These are phyloP conservation scores for Gorsachius goisagi DNA, from an alignment of 2,113 vertebrate species.

Conservation along the genomic window DNA sequence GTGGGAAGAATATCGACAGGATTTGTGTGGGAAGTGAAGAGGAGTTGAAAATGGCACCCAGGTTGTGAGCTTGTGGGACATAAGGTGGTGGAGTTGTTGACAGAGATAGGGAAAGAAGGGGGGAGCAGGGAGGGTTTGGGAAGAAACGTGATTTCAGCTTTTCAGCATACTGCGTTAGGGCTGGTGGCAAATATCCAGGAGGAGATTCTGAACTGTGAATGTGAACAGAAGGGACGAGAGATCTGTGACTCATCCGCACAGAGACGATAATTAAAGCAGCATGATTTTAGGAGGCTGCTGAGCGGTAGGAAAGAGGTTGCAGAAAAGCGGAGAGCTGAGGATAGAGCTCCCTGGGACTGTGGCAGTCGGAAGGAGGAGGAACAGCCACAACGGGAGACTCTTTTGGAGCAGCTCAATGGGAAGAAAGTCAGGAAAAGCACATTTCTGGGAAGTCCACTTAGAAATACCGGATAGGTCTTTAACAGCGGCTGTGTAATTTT, in stretches of 20 bases:
- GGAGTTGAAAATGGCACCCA: conserved; percentile 54
- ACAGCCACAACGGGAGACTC: not conserved
- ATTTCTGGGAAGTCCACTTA: not conserved
- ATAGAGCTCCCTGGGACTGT: not conserved
- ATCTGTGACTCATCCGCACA: conserved; percentile 30
- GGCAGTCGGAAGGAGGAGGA: not conserved
- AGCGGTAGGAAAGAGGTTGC: not conserved
- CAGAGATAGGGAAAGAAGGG: not conserved
- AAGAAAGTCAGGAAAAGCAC: not conserved
- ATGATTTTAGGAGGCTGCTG: conserved; percentile 51
- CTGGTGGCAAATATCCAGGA: conserved; percentile 59
- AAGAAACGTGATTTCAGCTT: conserved; percentile 43
- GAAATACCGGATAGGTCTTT: not conserved
- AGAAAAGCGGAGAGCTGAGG: not conserved
- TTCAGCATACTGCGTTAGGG: not conserved
- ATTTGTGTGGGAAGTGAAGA: conserved; percentile 48
- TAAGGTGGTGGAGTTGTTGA: conserved; percentile 45
- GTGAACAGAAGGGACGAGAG: conserved; percentile 59
- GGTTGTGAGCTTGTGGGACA: conserved; percentile 60
- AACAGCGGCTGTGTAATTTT: not conserved
- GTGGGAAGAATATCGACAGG: conserved; percentile 38
- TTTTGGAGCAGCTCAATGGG: not conserved
- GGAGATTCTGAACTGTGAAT: conserved; percentile 35
- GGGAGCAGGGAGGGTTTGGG: not conserved
- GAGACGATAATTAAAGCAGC: conserved; percentile 63